Evolutionary conservation across 2,797 vertebrate species (phyloP).

Genomic region (Carcharodon carcharias): DNA sequence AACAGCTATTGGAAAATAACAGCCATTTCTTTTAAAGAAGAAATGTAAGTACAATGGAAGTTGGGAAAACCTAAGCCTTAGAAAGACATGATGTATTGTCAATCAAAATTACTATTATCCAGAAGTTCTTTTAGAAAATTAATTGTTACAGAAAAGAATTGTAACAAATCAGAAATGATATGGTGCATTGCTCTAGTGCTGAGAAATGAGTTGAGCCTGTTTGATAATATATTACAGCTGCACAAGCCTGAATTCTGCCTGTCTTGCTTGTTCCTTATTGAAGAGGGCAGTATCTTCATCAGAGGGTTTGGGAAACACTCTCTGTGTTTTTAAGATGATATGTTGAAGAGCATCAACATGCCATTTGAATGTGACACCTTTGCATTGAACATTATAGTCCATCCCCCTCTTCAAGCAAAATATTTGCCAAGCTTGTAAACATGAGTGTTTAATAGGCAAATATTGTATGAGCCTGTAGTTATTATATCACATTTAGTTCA

Average conservation of each 20-base stretch:
- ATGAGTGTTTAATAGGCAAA: background rate
- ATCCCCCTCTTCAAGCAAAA: background rate
- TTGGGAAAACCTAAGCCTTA: background rate
- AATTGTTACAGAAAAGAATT: background rate
- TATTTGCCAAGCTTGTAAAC: background rate
- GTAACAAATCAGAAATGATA: background rate
- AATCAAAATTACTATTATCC: background rate
- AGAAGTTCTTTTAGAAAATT: background rate
- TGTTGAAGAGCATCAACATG: background rate
- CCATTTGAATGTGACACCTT: background rate
- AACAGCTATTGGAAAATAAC: background rate
- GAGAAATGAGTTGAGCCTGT: background rate
- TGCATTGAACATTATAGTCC: background rate
- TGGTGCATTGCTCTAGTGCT: background rate
- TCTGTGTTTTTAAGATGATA: background rate
- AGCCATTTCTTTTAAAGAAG: background rate
- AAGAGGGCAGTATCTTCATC: background rate
- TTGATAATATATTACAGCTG: background rate
- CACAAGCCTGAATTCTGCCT: background rate
- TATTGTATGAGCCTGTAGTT: background rate
- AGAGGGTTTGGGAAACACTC: background rate
- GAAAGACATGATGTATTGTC: background rate
- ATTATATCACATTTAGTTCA: background rate
- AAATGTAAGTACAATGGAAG: background rate
- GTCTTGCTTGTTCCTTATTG: background rate